Evolutionary conservation across 2,888 invertebrate genomes (phyloP), one percentile per base, ranked within the genome.

Genomic region (Pammene fasciana): DNA sequence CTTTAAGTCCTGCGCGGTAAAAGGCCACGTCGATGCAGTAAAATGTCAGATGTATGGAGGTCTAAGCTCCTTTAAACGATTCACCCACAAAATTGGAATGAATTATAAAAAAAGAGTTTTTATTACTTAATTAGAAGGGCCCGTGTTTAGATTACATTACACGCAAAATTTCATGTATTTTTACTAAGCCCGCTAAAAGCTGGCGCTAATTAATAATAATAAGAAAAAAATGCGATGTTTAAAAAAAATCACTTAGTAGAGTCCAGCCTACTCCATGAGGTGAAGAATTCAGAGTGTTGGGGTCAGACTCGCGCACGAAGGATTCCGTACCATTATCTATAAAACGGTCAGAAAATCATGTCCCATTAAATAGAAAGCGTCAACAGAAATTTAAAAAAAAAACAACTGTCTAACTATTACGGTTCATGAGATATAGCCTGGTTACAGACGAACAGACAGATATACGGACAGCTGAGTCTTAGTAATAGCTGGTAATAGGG

Each of bases 41-140:
- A 90, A 89, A 73, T 79, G 73, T 74, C 78, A 79, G 84, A 87
- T 85, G 82, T 85, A 90, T 86, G 80, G 79, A 79, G 84, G 82
- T 80, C 76, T 65, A 65, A 65, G 70, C 70, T n/a, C n/a, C 65
- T 48, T 54, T 11, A 54, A 70, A 70, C 65, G 70, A 54, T 70
- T 70, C 60, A 70, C 65, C 65, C 48, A 65, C 60, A 54, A 60
- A 70, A 70, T 70, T 60, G 65, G 34, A 60, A 11, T 36, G 43
- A 68, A 68, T 68, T 65, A 65, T 68, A 14, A 48, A 60, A 65
- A 65, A 70, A 60, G 54, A 54, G 26, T 34, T 60, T 70, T 60
- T 43, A 59, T 46, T 41, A 46, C 46, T 46, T 57, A 65, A 70
- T 65, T 59, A 70, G 11, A 48, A 60, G 46, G 46, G 26, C 26